Evolutionary conservation across 2,113 vertebrate genomes (phyloP).

Genomic region (Rhipidura dahli): DNA sequence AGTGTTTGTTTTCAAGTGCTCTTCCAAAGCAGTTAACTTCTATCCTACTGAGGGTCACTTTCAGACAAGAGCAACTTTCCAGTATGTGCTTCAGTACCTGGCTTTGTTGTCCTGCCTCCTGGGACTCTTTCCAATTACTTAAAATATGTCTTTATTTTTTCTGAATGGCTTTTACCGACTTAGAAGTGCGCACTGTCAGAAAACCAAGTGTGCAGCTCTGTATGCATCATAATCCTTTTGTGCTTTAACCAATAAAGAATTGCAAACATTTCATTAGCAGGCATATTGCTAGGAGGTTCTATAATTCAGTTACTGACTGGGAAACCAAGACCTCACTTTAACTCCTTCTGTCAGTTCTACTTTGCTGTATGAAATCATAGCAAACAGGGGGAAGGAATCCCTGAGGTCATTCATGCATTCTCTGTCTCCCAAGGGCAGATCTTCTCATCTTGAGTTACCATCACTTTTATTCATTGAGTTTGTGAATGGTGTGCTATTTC

Average conservation of each 20-base stretch:
- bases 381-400: constrained; percentile 10
- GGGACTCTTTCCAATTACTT: neutral
- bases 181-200: neutral
- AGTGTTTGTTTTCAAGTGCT: neutral
- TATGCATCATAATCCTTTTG: neutral
- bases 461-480: constrained; percentile 25
- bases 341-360: constrained; percentile 19
- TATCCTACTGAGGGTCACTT: neutral
- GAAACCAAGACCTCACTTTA: constrained; percentile 13
- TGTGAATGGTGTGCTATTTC: constrained; percentile 50
- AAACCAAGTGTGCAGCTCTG: neutral
- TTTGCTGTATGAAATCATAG: constrained; percentile 46
- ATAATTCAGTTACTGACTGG: neutral
- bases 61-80: neutral
- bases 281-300: neutral
- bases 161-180: neutral
- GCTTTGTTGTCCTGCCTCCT: neutral
- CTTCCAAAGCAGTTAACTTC: neutral
- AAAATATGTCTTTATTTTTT: neutral
- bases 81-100: neutral
- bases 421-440: constrained; percentile 8
- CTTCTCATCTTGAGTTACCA: constrained; percentile 30
- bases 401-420: constrained; percentile 38
- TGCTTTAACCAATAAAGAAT: neutral
- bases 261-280: neutral